These are phyloP conservation scores for Phrynocephalus versicolor DNA, from an alignment of 2,113 vertebrate genomes.

Conservation along the genomic window DNA sequence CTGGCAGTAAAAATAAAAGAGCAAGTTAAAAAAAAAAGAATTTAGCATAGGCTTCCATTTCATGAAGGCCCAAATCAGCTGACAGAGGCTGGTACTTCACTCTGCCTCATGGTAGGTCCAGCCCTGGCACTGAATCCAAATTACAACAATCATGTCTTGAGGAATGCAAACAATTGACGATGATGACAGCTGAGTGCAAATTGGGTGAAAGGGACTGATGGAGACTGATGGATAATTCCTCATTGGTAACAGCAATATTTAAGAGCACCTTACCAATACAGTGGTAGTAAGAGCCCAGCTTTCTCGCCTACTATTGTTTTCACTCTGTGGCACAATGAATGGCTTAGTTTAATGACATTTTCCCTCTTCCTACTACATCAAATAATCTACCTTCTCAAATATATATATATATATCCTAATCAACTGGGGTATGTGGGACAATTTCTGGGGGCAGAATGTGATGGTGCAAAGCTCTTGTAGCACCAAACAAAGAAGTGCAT, in stretches of 20 bases:
- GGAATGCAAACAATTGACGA: not conserved
- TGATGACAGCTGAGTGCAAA: not conserved
- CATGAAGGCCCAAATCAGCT: too few relatives aligned
- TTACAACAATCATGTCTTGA: not conserved
- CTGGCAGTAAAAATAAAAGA: too few relatives aligned
- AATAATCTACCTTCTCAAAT: not conserved
- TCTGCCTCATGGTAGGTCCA: too few relatives aligned
- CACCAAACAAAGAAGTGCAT: not conserved
- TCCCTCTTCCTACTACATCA: not conserved
- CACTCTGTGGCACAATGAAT: not conserved
- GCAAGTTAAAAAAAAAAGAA: too few relatives aligned
- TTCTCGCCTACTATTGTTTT: not conserved
- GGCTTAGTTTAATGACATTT: not conserved
- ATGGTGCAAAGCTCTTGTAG: not conserved
- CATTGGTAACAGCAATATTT: not conserved
- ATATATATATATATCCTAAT: not conserved
- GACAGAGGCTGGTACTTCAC: too few relatives aligned
- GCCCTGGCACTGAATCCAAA: not conserved
- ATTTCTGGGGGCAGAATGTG: not conserved
- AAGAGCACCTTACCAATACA: not conserved
- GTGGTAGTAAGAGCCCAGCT: not conserved
- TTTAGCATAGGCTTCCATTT: too few relatives aligned
- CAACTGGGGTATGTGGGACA: not conserved
- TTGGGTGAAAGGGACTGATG: not conserved
- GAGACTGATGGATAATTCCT: not conserved